phyloP scores from a whole-genome alignment of 2,888 invertebrate species.

The Synergus umbraculus region DNA sequence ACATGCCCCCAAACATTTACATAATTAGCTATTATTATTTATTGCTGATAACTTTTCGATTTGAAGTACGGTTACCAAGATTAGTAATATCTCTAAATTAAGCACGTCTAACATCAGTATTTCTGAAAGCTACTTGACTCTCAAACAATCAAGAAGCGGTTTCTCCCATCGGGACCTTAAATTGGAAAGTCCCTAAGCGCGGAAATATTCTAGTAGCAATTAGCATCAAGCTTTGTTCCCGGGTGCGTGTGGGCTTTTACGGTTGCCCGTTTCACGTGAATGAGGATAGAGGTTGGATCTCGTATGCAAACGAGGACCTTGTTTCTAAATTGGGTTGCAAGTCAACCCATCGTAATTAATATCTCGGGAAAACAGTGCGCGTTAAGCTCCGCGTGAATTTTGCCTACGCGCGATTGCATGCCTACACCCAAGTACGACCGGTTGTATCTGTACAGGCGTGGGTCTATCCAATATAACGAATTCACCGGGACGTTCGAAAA shows the following conservation, averaged over 20 bases:
- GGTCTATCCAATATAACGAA: conserved; percentile 45
- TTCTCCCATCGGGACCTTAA: conserved; percentile 8
- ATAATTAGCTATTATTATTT: no score
- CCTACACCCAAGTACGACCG: conserved; percentile 32
- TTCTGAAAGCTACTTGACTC: not conserved
- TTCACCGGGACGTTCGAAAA: conserved; percentile 54
- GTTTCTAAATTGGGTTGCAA: conserved; percentile 70
- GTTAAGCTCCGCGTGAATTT: conserved; percentile 45
- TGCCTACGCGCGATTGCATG: conserved; percentile 43
- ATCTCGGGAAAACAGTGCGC: conserved; percentile 53
- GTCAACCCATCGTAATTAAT: conserved; percentile 70
- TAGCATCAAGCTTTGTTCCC: conserved; percentile 17
- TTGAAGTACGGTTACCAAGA: not conserved
- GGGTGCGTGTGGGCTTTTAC: not conserved
- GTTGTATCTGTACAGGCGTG: conserved; percentile 37
- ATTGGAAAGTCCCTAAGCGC: not conserved
- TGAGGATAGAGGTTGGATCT: conserved; percentile 41
- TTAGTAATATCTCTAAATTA: not conserved
- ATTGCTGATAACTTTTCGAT: no score
- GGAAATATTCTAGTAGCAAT: conserved; percentile 26
- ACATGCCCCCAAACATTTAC: no score
- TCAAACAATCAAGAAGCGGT: conserved; percentile 6
- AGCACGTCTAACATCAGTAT: not conserved
- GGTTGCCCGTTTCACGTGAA: conserved; percentile 2
- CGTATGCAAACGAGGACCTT: conserved; percentile 70